phyloP scores from a whole-genome alignment of 2,888 invertebrate genomes.

The Phragmatobia fuliginosa region DNA sequence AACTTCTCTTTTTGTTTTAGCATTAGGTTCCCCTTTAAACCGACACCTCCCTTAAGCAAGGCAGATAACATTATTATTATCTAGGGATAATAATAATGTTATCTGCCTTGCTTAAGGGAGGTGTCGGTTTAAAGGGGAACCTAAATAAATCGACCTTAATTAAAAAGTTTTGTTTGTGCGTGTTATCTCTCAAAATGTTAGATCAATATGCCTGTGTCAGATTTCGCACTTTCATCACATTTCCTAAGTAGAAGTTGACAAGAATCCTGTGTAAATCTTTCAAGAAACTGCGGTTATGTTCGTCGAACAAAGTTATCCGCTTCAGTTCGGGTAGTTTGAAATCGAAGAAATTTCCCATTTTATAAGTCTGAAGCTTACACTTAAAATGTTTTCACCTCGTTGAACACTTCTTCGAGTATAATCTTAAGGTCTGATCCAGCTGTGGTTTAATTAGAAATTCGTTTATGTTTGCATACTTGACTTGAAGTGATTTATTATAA shows the following conservation, averaged over 20 bases:
- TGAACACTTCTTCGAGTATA: constrained; percentile 16
- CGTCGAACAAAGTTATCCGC: constrained; percentile 28
- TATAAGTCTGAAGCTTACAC: constrained; percentile 28
- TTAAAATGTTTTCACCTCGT: constrained; percentile 33
- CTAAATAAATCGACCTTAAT: background rate
- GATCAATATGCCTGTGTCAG: constrained; percentile 18
- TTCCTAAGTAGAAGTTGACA: constrained; percentile 23
- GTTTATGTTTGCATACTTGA: background rate
- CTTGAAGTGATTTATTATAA: background rate
- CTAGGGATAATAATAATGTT: no score
- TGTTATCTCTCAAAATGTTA: background rate
- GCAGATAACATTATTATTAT: background rate
- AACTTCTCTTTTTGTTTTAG: background rate
- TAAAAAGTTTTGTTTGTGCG: background rate
- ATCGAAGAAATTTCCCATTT: constrained; percentile 29
- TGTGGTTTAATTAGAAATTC: background rate
- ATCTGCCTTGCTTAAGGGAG: background rate
- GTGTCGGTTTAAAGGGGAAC: background rate
- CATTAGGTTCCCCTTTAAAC: background rate
- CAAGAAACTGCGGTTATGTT: constrained; percentile 39
- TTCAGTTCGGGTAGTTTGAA: constrained; percentile 35
- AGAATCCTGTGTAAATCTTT: constrained; percentile 41
- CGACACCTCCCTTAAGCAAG: background rate
- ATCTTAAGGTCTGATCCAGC: background rate
- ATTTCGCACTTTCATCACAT: constrained; percentile 20